A percentile compares a stretch with the other conserved stretches of the same genome.
Conservation (phyloP, 2,797 vertebrate species). For the Chloroceryle amazona region DNA sequence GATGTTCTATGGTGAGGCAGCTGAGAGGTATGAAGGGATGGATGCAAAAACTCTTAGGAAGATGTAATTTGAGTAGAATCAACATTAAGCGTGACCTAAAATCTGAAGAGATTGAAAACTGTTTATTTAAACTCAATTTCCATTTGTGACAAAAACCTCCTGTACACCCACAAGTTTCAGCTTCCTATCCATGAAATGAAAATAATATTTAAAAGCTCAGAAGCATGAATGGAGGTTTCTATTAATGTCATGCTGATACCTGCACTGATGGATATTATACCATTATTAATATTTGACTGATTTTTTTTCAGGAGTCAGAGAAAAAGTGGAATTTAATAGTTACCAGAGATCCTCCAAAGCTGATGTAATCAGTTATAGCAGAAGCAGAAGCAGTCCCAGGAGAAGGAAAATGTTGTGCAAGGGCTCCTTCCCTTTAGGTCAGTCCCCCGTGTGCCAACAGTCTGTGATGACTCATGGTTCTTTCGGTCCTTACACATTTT, state of each 20-base stretch:
- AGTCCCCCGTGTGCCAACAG: rapidly evolving
- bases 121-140: background rate
- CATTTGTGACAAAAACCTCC: background rate
- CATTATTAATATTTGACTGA: background rate
- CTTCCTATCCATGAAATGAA: background rate
- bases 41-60: background rate
- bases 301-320: background rate
- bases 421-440: background rate
- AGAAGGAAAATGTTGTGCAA: background rate
- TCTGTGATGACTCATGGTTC: background rate
- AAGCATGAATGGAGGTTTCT: background rate
- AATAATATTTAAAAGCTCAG: background rate
- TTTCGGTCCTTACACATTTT: background rate
- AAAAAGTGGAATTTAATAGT: background rate
- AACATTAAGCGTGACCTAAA: background rate
- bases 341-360: background rate
- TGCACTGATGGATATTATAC: background rate
- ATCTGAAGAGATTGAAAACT: background rate
- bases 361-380: background rate
- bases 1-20: background rate
- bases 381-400: background rate
- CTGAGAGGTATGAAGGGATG: background rate
- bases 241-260: background rate
- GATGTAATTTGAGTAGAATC: background rate
- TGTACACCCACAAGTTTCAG: background rate